Evolutionary conservation across 2,113 vertebrate species (phyloP).

Genomic region (Antigone vipio): DNA sequence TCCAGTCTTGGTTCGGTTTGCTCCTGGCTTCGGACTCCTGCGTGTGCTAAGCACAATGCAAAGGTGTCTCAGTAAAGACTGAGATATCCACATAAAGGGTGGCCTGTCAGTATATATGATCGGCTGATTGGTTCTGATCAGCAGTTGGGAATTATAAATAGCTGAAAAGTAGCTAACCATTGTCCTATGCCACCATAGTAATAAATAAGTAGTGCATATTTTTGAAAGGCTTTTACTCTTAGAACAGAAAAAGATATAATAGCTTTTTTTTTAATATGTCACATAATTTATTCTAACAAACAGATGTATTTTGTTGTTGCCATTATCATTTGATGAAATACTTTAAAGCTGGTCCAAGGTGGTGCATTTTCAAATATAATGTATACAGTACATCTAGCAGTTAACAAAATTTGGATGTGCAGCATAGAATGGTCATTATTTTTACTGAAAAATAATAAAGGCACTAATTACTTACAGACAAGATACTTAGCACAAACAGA

Average conservation of each 20-base stretch:
- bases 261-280: constrained; percentile 67
- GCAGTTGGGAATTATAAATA: constrained; percentile 62
- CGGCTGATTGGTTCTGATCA: constrained; percentile 58
- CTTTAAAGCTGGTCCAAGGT: constrained; percentile 79
- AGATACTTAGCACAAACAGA: constrained; percentile 89
- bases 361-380: constrained; percentile 77
- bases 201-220: constrained; percentile 70
- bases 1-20: neutral
- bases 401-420: constrained; percentile 83
- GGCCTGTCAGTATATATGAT: neutral
- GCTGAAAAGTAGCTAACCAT: constrained; percentile 58
- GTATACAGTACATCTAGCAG: constrained; percentile 78
- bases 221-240: constrained; percentile 71
- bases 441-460: constrained; percentile 84
- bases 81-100: neutral
- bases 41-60: neutral
- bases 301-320: constrained; percentile 79
- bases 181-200: constrained; percentile 33
- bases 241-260: constrained; percentile 72
- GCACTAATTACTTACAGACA: constrained; percentile 88
- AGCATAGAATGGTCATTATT: constrained; percentile 84
- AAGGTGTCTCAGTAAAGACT: neutral
- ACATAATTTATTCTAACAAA: constrained; percentile 80
- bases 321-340: constrained; percentile 79
- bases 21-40: neutral